These are phyloP conservation scores for Acanthaster planci DNA, from an alignment of 35 echinoderm and acorn worm genomes.

Conservation along the genomic window DNA sequence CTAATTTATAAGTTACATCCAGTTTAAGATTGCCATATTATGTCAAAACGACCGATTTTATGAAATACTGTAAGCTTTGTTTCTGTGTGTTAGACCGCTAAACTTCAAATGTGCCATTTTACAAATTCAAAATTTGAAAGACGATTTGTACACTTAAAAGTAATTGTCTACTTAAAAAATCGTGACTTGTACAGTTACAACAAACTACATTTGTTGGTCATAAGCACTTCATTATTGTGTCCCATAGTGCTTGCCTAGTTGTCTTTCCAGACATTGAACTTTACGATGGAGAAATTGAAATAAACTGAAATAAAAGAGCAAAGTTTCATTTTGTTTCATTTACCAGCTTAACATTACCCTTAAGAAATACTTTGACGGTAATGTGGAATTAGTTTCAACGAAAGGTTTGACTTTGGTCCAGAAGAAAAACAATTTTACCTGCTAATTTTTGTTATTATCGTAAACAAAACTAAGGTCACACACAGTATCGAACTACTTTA, in stretches of 20 bases:
- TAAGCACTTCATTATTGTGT: background rate
- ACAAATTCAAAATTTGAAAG: too few species aligned
- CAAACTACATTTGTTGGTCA: background rate
- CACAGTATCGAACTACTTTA: too few species aligned
- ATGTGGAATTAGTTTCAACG: background rate
- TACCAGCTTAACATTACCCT: background rate
- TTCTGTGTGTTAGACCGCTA: too few species aligned
- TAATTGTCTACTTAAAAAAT: background rate
- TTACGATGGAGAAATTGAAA: background rate
- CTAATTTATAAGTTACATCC: background rate
- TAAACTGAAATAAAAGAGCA: slow-evolving; percentile 2
- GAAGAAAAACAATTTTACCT: background rate
- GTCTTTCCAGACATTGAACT: slow-evolving; percentile 8
- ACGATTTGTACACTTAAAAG: background rate
- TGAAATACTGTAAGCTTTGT: too few species aligned
- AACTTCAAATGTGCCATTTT: too few species aligned
- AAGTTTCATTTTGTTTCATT: background rate
- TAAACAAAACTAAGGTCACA: too few species aligned
- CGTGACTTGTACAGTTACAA: background rate
- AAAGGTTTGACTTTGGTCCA: slow-evolving; percentile 13
- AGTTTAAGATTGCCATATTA: background rate
- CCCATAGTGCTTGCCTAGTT: background rate
- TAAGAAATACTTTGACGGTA: background rate
- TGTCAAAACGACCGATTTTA: too few species aligned
- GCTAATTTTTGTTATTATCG: too few species aligned